phyloP scores from a whole-genome alignment of 2,797 vertebrate genomes.

The Micrastur ruficollis region DNA sequence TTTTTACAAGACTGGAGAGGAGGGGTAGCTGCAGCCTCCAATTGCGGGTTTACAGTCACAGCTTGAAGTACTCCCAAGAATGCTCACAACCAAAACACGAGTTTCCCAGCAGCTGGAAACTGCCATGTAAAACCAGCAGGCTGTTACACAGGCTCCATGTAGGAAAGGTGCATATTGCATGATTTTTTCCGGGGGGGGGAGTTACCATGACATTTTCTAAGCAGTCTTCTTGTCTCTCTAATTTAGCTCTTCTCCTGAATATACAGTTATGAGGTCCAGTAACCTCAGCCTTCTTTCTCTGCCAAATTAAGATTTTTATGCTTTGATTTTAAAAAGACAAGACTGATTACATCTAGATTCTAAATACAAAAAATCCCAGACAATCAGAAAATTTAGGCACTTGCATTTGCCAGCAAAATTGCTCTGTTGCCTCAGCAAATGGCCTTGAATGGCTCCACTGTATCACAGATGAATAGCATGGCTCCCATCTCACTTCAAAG shows the following conservation, averaged over 20 bases:
- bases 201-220: neutral
- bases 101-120: neutral
- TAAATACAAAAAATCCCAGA: neutral
- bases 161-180: neutral
- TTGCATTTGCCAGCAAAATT: neutral
- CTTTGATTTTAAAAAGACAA: neutral
- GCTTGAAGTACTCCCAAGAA: neutral
- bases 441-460: neutral
- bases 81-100: neutral
- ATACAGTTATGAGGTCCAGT: neutral
- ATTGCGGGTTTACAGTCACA: neutral
- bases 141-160: neutral
- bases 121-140: neutral
- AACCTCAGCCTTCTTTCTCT: neutral
- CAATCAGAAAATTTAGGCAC: neutral
- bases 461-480: neutral
- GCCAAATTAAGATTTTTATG: neutral
- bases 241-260: neutral
- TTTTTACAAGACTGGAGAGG: neutral
- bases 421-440: neutral
- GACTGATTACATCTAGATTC: neutral
- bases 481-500: neutral
- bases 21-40: neutral
- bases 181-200: neutral
- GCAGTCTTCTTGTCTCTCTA: neutral